Evolutionary conservation across 2,113 vertebrate genomes (phyloP).

Genomic region (Gnathonemus echidnorhynchus): DNA sequence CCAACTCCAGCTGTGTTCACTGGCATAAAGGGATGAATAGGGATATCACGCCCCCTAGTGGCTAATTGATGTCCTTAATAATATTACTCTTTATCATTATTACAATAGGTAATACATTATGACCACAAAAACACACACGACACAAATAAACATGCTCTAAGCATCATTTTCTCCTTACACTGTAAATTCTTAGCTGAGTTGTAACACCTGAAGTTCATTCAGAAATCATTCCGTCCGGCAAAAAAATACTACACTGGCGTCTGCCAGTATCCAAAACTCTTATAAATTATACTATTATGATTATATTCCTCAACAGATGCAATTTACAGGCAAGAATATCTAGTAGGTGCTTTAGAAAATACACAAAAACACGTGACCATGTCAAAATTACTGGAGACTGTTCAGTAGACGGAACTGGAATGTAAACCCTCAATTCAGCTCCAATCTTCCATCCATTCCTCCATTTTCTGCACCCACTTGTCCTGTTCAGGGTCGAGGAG

Average conservation of each 20-base stretch:
- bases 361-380: background rate
- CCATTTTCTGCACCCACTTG: background rate
- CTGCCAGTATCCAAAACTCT: background rate
- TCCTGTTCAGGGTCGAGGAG: background rate
- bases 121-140: background rate
- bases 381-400: background rate
- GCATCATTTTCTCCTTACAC: background rate
- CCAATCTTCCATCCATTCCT: background rate
- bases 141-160: background rate
- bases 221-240: background rate
- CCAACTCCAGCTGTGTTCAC: background rate
- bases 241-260: background rate
- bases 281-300: background rate
- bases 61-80: background rate
- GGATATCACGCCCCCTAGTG: constrained; percentile 46
- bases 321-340: background rate
- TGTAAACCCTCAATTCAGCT: background rate
- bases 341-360: background rate
- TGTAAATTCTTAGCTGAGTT: background rate
- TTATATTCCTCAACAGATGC: background rate
- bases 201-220: background rate
- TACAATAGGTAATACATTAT: background rate
- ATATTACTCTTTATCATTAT: background rate
- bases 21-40: background rate
- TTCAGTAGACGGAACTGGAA: background rate